Conservation (phyloP, 2,797 vertebrate genomes). For the Miichthys miiuy region DNA sequence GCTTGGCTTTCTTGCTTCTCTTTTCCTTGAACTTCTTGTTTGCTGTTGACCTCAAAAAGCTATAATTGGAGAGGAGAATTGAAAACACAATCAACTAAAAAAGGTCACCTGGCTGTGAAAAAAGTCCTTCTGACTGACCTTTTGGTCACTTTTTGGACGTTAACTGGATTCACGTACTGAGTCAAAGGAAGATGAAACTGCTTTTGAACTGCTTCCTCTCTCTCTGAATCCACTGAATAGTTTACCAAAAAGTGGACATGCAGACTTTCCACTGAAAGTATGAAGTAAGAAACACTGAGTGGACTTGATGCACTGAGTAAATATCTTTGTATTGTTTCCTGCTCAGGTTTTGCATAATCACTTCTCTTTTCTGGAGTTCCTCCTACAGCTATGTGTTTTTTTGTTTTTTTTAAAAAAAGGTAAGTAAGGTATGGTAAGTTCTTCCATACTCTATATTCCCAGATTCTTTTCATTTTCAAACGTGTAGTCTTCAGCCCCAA, state of each 20-base stretch:
- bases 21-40: conserved; percentile 1
- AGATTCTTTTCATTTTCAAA: neutral
- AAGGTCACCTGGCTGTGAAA: too few species aligned
- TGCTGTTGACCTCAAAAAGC: neutral
- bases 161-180: neutral
- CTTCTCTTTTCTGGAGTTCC: neutral
- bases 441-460: neutral
- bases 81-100: neutral
- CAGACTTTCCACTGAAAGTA: neutral
- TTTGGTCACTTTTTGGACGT: neutral
- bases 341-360: conserved; percentile 8
- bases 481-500: neutral
- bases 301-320: neutral
- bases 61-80: neutral
- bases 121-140: too few species aligned
- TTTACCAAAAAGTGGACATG: neutral
- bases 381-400: neutral
- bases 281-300: conserved; percentile 22
- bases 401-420: too few species aligned
- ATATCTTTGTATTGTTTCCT: neutral
- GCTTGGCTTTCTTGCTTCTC: neutral
- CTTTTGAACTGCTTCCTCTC: neutral
- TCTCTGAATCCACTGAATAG: neutral
- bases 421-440: too few species aligned
- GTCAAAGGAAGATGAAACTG: neutral